phyloP scores from a whole-genome alignment of 1,140 invertebrate genomes.

The Psix sp. region DNA sequence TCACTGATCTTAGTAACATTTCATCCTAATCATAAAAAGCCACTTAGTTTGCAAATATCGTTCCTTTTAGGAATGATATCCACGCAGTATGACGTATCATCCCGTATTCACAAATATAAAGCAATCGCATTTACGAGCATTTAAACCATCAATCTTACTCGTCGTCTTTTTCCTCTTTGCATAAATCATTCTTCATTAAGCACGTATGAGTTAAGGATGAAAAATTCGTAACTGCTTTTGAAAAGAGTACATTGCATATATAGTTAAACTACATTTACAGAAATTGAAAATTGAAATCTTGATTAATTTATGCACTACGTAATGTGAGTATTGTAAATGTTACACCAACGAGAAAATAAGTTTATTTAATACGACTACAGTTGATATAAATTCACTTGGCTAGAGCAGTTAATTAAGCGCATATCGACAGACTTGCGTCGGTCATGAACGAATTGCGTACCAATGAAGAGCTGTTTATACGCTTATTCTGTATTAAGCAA shows the following conservation, averaged over 20 bases:
- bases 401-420: slow-evolving; percentile 55
- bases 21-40: slow-evolving; percentile 37
- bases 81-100: slow-evolving; percentile 36
- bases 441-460: slow-evolving; percentile 53
- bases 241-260: too few species aligned
- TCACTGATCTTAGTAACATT: slow-evolving; percentile 5
- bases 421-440: slow-evolving; percentile 44
- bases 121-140: slow-evolving; percentile 47
- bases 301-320: slow-evolving; percentile 31
- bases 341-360: slow-evolving; percentile 42
- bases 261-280: slow-evolving; percentile 6
- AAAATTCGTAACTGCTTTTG: too few species aligned
- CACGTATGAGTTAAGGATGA: too few species aligned
- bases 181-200: slow-evolving; percentile 55
- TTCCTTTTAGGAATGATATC: slow-evolving; percentile 37
- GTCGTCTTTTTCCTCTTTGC: slow-evolving; percentile 48
- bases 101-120: slow-evolving; percentile 44
- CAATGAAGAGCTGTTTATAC: slow-evolving; percentile 53
- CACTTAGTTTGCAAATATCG: too few species aligned
- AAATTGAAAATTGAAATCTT: slow-evolving; percentile 45
- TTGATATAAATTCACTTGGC: slow-evolving; percentile 54
- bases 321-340: not conserved
- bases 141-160: slow-evolving; percentile 47
- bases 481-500: slow-evolving; percentile 37
- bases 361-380: slow-evolving; percentile 41